These are phyloP conservation scores for Drosophila ogumai DNA, from an alignment of 1,140 invertebrate species.

Conservation along the genomic window DNA sequence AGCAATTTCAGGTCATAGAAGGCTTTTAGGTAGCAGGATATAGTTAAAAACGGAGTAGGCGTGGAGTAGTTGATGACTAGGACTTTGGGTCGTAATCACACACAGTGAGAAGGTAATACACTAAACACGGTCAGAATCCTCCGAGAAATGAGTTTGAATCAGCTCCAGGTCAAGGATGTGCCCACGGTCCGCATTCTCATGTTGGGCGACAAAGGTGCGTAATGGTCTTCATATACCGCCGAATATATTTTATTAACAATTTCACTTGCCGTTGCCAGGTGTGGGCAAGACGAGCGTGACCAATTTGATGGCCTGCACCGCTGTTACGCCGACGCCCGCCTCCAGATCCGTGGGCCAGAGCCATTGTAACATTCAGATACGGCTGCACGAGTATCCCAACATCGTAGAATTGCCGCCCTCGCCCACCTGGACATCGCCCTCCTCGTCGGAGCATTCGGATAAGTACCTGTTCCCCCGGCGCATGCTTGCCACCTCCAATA, in stretches of 20 bases:
- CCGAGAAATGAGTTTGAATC: slow-evolving; percentile 3
- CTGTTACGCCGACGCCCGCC: slow-evolving; percentile 44
- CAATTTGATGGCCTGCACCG: slow-evolving; percentile 54
- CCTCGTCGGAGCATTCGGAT: slow-evolving; percentile 16
- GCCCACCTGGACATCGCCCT: slow-evolving; percentile 55
- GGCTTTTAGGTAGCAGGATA: not conserved
- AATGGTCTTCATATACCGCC: not conserved
- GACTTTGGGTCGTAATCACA: not conserved
- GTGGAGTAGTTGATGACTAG: not conserved
- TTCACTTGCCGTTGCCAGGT: slow-evolving; percentile 17
- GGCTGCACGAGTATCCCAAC: slow-evolving; percentile 53
- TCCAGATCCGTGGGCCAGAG: slow-evolving; percentile 34
- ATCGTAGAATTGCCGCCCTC: slow-evolving; percentile 30
- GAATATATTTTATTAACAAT: not conserved
- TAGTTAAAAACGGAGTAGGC: slow-evolving; percentile 1
- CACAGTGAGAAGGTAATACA: not conserved
- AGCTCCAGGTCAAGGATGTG: slow-evolving; percentile 23
- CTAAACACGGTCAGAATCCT: not conserved
- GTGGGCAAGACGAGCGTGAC: slow-evolving; percentile 64
- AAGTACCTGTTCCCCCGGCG: not conserved
- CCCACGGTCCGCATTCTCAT: slow-evolving; percentile 54
- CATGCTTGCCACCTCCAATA: slow-evolving; percentile 2
- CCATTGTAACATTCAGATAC: slow-evolving; percentile 57
- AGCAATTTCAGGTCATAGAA: not conserved
- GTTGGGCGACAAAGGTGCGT: slow-evolving; percentile 54